Conservation (phyloP, 2,888 invertebrate species). For the Dusona sp. region DNA sequence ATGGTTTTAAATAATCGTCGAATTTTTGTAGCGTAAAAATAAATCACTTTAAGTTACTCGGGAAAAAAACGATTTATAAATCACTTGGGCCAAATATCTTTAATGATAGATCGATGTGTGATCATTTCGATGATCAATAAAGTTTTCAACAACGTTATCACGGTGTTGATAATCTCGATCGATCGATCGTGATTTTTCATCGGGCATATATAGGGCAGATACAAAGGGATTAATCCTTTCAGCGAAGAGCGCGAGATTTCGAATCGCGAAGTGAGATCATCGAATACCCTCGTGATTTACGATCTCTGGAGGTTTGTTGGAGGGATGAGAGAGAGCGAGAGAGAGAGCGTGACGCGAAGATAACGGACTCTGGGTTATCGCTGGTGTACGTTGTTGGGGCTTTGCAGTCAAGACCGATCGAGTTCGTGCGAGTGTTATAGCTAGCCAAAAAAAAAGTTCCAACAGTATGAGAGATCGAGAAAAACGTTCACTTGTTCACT, state of each 20-base stretch:
- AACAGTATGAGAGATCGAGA: conserved; percentile 42
- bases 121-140: not conserved
- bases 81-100: not conserved
- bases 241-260: conserved; percentile 24
- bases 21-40: not conserved
- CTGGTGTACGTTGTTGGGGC: not conserved
- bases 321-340: not conserved
- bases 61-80: not conserved
- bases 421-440: conserved; percentile 23
- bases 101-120: not conserved
- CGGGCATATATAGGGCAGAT: not conserved
- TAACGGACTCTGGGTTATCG: conserved; percentile 51
- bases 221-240: conserved; percentile 35
- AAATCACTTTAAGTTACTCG: not conserved
- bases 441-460: conserved; percentile 21
- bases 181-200: conserved; percentile 21
- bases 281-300: conserved; percentile 53
- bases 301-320: conserved; percentile 36
- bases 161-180: conserved; percentile 1
- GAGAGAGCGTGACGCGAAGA: conserved; percentile 30
- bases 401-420: conserved; percentile 33
- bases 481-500: conserved; percentile 41
- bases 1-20: not conserved
- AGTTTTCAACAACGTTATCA: conserved; percentile 6
- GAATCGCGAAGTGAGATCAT: conserved; percentile 45